Evolutionary conservation across 2,888 invertebrate species (phyloP).

Genomic region (Gastrophysa polygoni): DNA sequence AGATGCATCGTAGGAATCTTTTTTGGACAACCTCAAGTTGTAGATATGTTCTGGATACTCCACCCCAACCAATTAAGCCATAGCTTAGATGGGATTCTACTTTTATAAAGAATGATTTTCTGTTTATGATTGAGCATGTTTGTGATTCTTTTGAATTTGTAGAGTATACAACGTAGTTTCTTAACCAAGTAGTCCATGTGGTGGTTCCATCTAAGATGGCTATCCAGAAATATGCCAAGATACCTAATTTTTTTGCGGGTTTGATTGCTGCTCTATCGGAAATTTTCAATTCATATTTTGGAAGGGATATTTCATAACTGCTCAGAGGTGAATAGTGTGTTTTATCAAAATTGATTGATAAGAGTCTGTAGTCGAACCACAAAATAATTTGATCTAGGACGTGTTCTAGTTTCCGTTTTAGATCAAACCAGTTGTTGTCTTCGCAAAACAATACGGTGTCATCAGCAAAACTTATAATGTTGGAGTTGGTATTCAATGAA

Average conservation of each 20-base stretch:
- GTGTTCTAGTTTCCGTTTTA: neutral
- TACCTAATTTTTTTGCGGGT: conserved; percentile 2
- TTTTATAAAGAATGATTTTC: too few relatives aligned
- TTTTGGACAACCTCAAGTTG: too few relatives aligned
- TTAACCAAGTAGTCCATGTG: conserved; percentile 10
- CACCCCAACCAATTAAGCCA: too few relatives aligned
- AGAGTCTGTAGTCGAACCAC: neutral
- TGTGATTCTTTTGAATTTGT: too few relatives aligned
- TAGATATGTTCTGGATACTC: too few relatives aligned
- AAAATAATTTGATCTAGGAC: neutral
- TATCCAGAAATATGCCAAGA: conserved; percentile 10
- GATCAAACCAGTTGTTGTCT: neutral
- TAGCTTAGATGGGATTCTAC: too few relatives aligned
- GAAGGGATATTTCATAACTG: neutral
- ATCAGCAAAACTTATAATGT: neutral
- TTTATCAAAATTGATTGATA: neutral
- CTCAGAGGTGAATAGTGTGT: neutral
- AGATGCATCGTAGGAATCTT: too few relatives aligned
- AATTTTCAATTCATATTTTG: neutral
- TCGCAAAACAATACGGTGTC: conserved; percentile 1
- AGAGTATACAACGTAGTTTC: too few relatives aligned
- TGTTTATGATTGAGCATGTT: too few relatives aligned
- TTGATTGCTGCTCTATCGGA: neutral
- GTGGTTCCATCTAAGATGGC: conserved; percentile 8
- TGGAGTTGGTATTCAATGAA: neutral